Conservation (phyloP, 2,113 vertebrate species). For the Platysternon megacephalum region DNA sequence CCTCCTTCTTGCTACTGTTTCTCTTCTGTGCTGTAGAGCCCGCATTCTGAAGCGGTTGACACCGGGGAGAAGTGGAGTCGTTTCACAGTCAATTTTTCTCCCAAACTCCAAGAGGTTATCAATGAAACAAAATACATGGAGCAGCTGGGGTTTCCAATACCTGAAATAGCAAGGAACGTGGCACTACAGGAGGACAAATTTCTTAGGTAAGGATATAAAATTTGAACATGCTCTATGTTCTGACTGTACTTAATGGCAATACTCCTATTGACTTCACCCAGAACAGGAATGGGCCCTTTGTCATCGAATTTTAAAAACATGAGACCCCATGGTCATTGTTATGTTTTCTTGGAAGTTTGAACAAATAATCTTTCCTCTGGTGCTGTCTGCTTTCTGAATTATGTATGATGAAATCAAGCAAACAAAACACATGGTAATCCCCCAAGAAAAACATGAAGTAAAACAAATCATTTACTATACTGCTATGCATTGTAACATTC, state of each 20-base stretch:
- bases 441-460: not conserved
- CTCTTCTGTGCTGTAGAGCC: constrained; percentile 29
- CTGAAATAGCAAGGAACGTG: constrained; percentile 81
- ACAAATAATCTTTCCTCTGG: not conserved
- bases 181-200: constrained; percentile 87
- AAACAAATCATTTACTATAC: not conserved
- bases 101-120: constrained; percentile 85
- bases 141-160: constrained; percentile 82
- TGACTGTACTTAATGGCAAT: not conserved
- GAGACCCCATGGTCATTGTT: not conserved
- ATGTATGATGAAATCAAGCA: not conserved
- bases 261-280: not conserved
- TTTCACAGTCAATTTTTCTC: constrained; percentile 87
- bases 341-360: not conserved
- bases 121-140: constrained; percentile 87
- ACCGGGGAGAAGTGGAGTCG: not conserved
- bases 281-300: not conserved
- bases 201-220: constrained; percentile 75
- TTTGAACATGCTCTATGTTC: not conserved
- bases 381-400: not conserved
- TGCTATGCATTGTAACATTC: not conserved
- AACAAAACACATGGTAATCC: not conserved
- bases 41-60: constrained; percentile 13
- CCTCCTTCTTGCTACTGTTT: not conserved
- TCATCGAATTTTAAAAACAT: not conserved